Conservation (phyloP, 2,888 invertebrate genomes). For the Coenonympha arcania region DNA sequence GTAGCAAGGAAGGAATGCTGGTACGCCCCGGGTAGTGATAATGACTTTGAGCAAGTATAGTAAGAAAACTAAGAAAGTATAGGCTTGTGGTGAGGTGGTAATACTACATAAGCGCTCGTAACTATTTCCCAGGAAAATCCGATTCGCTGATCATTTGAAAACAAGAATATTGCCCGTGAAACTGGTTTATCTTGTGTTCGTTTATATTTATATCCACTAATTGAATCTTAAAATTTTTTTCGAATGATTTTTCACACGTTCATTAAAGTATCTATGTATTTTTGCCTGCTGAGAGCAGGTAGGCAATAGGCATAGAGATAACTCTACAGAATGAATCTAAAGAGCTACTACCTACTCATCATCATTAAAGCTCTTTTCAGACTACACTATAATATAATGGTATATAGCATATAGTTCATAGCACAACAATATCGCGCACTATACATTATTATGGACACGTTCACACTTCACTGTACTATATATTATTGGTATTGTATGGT, state of each 20-base stretch:
- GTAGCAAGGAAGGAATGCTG: conserved; percentile 26
- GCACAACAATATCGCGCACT: too few species aligned
- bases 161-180: neutral
- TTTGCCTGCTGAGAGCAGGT: too few species aligned
- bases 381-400: too few species aligned
- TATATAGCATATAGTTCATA: too few species aligned
- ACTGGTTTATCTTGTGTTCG: conserved; percentile 3
- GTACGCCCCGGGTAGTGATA: conserved; percentile 30
- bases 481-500: too few species aligned
- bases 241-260: neutral
- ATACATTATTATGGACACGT: too few species aligned
- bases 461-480: too few species aligned
- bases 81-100: conserved; percentile 11
- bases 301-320: too few species aligned
- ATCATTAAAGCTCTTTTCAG: too few species aligned
- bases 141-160: conserved; percentile 13
- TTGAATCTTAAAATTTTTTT: neutral
- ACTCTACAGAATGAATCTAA: too few species aligned
- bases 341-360: too few species aligned
- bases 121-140: conserved; percentile 18
- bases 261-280: neutral
- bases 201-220: neutral
- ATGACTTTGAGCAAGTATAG: conserved; percentile 23
- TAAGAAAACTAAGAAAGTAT: conserved; percentile 15
- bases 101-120: conserved; percentile 16